Base-by-base conservation (phyloP, 2,797 vertebrate genomes). In the Apogon talboti region DNA sequence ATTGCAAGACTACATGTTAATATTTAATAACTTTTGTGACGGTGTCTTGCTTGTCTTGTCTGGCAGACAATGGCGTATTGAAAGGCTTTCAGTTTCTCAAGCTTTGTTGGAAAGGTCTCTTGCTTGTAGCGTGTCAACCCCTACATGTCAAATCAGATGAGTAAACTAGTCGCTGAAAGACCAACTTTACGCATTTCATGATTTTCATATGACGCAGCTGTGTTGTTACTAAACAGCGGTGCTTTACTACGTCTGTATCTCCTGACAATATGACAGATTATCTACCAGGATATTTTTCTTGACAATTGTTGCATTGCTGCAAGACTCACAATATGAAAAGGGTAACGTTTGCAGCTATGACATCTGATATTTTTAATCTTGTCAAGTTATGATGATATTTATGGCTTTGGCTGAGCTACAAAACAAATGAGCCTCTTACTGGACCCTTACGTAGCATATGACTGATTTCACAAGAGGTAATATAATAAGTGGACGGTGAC, bases 381-480 rank as follows among this genome's bases (percentile, higher is more conserved):
- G 46, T 46, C 37, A 33, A 57, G n/a, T 42, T 72, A 28, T 40
- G 11, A 3, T 65, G 1, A 15, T 0, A 59, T 49, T 9, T 14
- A 0, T 30, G 4, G 15, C 24, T 16, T 52, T 41, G 6, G n/a
- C 24, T 35, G 11, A 24, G 33, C 43, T 38, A 15, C 24, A 53
- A 21, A 64, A 60, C 33, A 42, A 58, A 51, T n/a, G 0, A 50
- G 71, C 40, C 24, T 40, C 11, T 42, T 40, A 19, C 18, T 40
- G 33, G 44, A 43, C 46, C 35, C 18, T 50, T 46, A 43, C 47
- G 19, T 13, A 64, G 40, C 35, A 47, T 28, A 4, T 62, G 2
- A 40, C 56, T 71, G 45, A 74, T 72, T 58, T 76, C 24, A 50
- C n/a, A 50, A 69, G 41, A 76, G 64, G 51, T 78, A 54, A 81